phyloP scores from a whole-genome alignment of 1,140 invertebrate species.

The Eueides isabella region DNA sequence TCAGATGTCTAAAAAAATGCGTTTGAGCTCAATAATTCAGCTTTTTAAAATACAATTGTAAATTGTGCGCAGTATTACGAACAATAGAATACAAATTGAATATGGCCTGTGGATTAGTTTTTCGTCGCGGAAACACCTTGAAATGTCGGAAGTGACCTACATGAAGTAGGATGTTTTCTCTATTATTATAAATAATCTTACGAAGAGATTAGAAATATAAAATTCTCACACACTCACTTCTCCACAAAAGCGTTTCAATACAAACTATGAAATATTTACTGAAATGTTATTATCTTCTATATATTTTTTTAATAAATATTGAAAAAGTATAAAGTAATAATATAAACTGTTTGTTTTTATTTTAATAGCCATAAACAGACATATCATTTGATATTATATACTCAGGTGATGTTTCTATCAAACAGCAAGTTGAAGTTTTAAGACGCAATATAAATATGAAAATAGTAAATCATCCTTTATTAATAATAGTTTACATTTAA shows the following conservation, averaged over 20 bases:
- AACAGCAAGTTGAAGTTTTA: neutral
- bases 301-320: no score
- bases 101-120: neutral
- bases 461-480: neutral
- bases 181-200: neutral
- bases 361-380: neutral
- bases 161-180: neutral
- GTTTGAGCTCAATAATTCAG: neutral
- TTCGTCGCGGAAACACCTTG: neutral
- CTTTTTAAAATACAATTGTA: no score
- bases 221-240: neutral
- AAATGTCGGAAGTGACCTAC: neutral
- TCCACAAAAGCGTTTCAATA: no score
- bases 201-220: neutral
- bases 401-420: no score
- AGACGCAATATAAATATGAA: neutral
- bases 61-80: no score
- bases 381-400: neutral
- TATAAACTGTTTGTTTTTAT: no score
- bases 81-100: neutral
- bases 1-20: neutral
- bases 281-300: no score
- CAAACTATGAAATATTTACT: no score
- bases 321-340: no score
- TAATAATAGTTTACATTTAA: conserved; percentile 4